Evolutionary conservation across 2,797 vertebrate genomes (phyloP), one percentile per base, ranked within the genome.

Genomic region (Tachyglossus aculeatus): DNA sequence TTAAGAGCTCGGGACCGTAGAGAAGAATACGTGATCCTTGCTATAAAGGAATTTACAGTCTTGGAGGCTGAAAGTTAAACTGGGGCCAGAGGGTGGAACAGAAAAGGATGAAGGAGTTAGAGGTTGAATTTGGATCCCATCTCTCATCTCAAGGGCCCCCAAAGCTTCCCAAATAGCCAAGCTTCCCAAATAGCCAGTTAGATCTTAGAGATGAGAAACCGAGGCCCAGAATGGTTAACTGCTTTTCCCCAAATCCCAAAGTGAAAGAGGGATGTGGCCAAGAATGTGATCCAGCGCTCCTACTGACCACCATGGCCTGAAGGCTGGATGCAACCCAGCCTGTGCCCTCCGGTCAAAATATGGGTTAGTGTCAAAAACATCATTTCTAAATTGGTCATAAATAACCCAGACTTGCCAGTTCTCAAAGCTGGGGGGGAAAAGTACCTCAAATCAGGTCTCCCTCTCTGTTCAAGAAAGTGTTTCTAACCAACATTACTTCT

Each of bases 341-440:
- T n/a, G n/a, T 9, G 7, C 21, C 38, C 53, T 63, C 12, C 11
- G 5, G 41, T 33, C 54, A 24, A 50, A 70, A 21, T 21, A 71
- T 8, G 24, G 41, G 37, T 65, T 51, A 37, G 16, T 41, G 77
- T 71, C 71, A 66, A 74, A 51, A 32, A 22, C 1, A 4, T 50
- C 34, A 44, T 44, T 59, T 34, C 73, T 29, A 69, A 24, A 62
- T 41, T n/a, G 64, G 5, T 1, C 61, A 11, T 31, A 81, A 71
- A 85, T 75, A 86, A 75, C 31, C 21, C 71, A 53, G 56, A 31
- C 13, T 27, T 21, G 9, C 63, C 57, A 52, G 58, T 84, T 50
- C 74, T 55, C 34, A 62, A 80, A 77, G 41, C 33, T 21, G 62
- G 37, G n/a, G n/a, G n/a, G n/a, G n/a, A n/a, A 40, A 63, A 6